Conservation (phyloP, 2,113 vertebrate species). For the Chloropsis cyanopogon region DNA sequence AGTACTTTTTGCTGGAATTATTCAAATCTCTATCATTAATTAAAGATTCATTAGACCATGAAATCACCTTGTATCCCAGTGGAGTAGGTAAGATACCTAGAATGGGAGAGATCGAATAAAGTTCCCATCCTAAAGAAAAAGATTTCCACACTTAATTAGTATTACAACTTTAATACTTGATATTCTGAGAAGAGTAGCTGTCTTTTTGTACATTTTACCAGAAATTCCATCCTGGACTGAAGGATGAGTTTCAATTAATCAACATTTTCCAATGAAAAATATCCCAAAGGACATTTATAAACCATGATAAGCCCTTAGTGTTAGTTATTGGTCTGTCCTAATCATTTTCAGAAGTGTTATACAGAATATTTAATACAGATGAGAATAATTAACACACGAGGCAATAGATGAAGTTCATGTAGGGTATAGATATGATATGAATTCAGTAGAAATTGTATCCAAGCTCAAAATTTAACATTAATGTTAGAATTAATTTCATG, state of each 20-base stretch:
- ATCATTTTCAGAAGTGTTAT: constrained; percentile 59
- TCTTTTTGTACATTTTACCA: constrained; percentile 45
- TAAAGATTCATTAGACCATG: constrained; percentile 49
- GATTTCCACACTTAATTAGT: constrained; percentile 49
- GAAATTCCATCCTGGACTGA: constrained; percentile 32
- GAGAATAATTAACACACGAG: constrained; percentile 63
- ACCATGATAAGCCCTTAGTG: constrained; percentile 43
- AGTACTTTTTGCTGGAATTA: background rate
- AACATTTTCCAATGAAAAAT: constrained; percentile 56
- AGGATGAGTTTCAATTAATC: constrained; percentile 60
- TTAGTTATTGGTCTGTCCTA: constrained; percentile 55
- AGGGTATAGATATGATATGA: constrained; percentile 29
- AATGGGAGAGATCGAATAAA: constrained; percentile 11
- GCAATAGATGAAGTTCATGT: constrained; percentile 46
- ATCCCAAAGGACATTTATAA: constrained; percentile 50
- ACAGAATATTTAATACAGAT: constrained; percentile 63
- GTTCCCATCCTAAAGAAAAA: constrained; percentile 37
- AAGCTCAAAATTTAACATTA: constrained; percentile 23
- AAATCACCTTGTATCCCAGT: constrained; percentile 29
- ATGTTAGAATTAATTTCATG: constrained; percentile 49
- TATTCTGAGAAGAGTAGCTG: constrained; percentile 15
- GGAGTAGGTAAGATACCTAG: constrained; percentile 5
- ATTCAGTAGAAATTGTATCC: constrained; percentile 22
- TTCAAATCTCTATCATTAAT: constrained; percentile 45
- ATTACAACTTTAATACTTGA: constrained; percentile 34